These are phyloP conservation scores for Hypena proboscidalis DNA, from an alignment of 2,888 invertebrate genomes.

Conservation along the genomic window DNA sequence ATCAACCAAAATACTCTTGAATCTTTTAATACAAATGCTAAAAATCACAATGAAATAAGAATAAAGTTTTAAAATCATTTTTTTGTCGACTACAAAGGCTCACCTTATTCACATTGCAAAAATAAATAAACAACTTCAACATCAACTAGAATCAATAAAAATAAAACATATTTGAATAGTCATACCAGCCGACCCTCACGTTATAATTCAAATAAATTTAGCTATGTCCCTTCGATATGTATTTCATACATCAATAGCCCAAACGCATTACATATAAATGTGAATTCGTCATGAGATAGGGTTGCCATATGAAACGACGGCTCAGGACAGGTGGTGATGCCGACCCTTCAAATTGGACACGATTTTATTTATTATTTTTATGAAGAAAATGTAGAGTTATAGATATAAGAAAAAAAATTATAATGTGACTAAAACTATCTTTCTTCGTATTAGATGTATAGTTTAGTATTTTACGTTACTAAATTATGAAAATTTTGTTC, in stretches of 20 bases:
- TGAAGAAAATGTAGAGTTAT: neutral
- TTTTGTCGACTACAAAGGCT: no score
- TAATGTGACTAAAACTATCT: no score
- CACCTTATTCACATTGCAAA: no score
- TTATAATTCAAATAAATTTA: conserved; percentile 49
- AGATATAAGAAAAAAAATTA: no score
- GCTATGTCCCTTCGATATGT: conserved; percentile 42
- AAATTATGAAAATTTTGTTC: no score
- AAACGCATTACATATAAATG: conserved; percentile 44
- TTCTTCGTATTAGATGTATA: no score
- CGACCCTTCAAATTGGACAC: conserved; percentile 35
- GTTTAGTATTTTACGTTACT: no score
- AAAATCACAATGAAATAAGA: no score
- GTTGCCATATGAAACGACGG: conserved; percentile 37
- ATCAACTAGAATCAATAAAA: conserved; percentile 11
- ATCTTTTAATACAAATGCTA: no score
- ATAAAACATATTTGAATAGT: conserved; percentile 26
- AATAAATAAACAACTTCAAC: no score
- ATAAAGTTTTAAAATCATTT: no score
- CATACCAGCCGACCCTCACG: conserved; percentile 25
- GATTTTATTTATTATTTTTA: conserved; percentile 14
- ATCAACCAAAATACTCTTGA: no score
- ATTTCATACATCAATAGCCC: conserved; percentile 48
- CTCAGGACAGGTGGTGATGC: conserved; percentile 38
- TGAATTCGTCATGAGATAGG: conserved; percentile 43